Evolutionary conservation across 2,113 vertebrate species (phyloP), one percentile per base, ranked within the genome.

Genomic region (Solenodon paradoxus): DNA sequence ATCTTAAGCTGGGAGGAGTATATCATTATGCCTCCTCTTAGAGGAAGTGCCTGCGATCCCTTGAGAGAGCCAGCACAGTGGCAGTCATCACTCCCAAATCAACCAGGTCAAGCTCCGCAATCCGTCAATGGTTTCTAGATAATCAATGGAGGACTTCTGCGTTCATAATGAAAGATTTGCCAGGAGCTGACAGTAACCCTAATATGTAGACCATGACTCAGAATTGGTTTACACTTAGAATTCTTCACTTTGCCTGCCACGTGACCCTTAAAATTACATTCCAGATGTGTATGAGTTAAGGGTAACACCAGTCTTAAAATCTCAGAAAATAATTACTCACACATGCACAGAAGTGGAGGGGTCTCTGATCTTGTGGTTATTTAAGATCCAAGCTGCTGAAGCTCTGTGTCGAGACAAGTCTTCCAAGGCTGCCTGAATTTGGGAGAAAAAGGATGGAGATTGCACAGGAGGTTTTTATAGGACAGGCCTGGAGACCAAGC

Each of bases 231-330:
- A 81, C 28, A 57, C 86, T 90, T 57, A 66, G 32, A 63, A 78
- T 28, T 82, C 47, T 57, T 90, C 45, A 72, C 5, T 81, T 93
- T 66, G 47, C 26, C 47, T 90, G 72, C 57, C 71, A 63, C 28
- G 10, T 95, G 74, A 88, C 32, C 66, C 66, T 92, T 91, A 94
- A 90, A 80, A 75, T 83, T 74, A 87, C 28, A 53, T 78, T 82
- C 40, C 75, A 90, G 88, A 72, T 38, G 22, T 61, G 66, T 74
- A 2, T 40, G 35, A 82, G 30, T 89, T 74, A 30, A 86, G 35
- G 42, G 28, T 64, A 82, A 75, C 16, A 38, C 42, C 47, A 69
- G 68, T 19, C 28, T 20, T 64, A 19, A 85, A 45, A 72, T 83
- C 49, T 83, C 69, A 92, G 47, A 92, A 57, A 28, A 64, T 35